These are phyloP conservation scores for Pomphorhynchus laevis DNA, from an alignment of 1,140 invertebrate species.

Conservation along the genomic window DNA sequence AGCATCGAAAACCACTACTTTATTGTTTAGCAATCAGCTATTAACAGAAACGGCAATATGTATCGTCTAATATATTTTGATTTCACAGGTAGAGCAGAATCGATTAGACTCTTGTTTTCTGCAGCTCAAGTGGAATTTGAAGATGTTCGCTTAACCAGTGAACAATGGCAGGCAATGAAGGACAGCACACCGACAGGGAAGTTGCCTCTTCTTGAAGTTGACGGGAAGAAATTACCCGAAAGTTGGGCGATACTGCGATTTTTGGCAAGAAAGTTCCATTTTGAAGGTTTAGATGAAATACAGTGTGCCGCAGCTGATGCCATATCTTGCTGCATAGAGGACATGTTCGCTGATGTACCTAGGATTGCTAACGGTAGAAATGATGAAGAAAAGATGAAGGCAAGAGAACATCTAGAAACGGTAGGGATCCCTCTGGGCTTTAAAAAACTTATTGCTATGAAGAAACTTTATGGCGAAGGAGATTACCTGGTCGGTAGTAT, in stretches of 20 bases:
- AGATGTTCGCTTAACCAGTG: conserved; percentile 11
- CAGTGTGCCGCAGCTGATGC: conserved; percentile 8
- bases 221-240: background rate
- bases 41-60: no score
- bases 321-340: background rate
- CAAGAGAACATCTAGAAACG: no score
- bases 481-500: background rate
- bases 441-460: no score
- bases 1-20: no score
- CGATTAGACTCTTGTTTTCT: conserved; percentile 12
- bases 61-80: conserved; percentile 13
- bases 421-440: no score
- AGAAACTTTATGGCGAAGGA: no score
- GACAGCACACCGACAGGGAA: conserved; percentile 8
- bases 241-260: background rate
- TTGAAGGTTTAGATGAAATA: conserved; percentile 3
- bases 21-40: no score
- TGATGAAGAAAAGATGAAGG: no score
- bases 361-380: no score
- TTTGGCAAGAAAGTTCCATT: conserved; percentile 1
- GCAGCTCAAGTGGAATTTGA: conserved; percentile 12
- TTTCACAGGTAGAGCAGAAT: conserved; percentile 13
- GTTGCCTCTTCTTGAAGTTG: conserved; percentile 7
- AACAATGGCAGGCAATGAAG: conserved; percentile 12
- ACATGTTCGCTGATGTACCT: background rate